Evolutionary conservation across 2,888 invertebrate genomes (phyloP).

Genomic region (Trichopria drosophilae): DNA sequence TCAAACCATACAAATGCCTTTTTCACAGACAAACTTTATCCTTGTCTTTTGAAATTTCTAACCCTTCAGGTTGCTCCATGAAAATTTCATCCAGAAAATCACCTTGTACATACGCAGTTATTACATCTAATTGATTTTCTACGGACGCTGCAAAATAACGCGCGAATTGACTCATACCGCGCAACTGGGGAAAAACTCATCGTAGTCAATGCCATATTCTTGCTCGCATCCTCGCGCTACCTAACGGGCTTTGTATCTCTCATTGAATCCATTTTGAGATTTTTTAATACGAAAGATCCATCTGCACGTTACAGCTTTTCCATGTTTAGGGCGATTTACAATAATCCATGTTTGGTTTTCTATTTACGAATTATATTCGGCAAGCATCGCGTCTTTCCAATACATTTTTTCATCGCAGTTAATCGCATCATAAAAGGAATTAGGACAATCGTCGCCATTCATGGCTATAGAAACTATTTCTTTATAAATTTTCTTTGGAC

Average conservation of each 20-base stretch:
- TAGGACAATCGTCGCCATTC: not conserved
- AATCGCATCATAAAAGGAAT: too few species aligned
- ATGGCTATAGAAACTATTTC: not conserved
- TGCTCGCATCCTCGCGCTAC: too few species aligned
- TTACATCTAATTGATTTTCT: slow-evolving; percentile 31
- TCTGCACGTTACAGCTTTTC: slow-evolving; percentile 12
- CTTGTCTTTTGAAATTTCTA: not conserved
- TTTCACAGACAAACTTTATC: slow-evolving; percentile 7
- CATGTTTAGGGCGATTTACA: slow-evolving; percentile 7
- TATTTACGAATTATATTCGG: slow-evolving; percentile 9
- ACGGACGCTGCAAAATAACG: slow-evolving; percentile 26
- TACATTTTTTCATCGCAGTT: not conserved
- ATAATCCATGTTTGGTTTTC: slow-evolving; percentile 19
- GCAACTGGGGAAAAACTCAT: too few species aligned
- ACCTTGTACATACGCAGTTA: slow-evolving; percentile 36
- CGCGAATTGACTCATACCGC: slow-evolving; percentile 16
- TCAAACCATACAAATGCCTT: slow-evolving; percentile 11
- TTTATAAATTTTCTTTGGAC: slow-evolving; percentile 6
- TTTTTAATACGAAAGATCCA: slow-evolving; percentile 20
- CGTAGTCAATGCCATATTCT: too few species aligned
- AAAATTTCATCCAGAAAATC: slow-evolving; percentile 23
- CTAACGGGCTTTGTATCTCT: slow-evolving; percentile 26
- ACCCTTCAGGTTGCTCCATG: slow-evolving; percentile 9
- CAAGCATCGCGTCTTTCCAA: slow-evolving; percentile 16
- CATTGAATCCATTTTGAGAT: slow-evolving; percentile 13